Evolutionary conservation across 1,140 invertebrate species (phyloP), one percentile per base, ranked within the genome.

Genomic region (Bombus vancouverensis): DNA sequence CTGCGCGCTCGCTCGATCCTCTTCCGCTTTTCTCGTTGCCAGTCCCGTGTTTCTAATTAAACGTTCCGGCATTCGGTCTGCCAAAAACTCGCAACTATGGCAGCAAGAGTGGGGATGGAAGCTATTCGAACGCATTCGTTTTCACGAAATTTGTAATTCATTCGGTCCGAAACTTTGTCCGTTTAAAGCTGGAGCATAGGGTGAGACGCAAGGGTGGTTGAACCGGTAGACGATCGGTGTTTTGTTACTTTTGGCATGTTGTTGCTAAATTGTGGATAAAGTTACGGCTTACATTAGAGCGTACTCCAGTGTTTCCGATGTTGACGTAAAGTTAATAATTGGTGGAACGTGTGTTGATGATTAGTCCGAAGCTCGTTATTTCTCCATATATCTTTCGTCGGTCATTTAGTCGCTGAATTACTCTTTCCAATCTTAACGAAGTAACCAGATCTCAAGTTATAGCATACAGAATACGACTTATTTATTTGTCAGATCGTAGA

Each of bases 41-140:
- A 81, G 57, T 87, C 90, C 86, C 77, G 86, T 85, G 72, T 93
- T 93, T 93, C 91, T 94, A 94, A 95, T 94, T 95, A 94, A 94
- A 93, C 93, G 89, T 18, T 81, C 83, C 70, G 81, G 79, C 86
- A 77, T 89, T 89, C 88, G 83, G 15, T 71, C 73, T 80, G 81
- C 74, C 86, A 89, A 88, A 89, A 87, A 85, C 39, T 88, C 75
- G 57, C 22, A 79, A 78, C 59, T 73, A 78, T 18, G n/a, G 53
- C 4, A 12, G 42, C n/a, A 65, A 18, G 62, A 22, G n/a, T 25
- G 6, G 39, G 3, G 39, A 10, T 47, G 42, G 13, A 18, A 77
- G 57, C 22, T 74, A 79, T 73, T 37, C 53, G 59, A 12, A 22
- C 39, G 78, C n/a, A 44, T 85, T 81, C 77, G 42, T 59, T 76